Conservation (phyloP, 2,797 vertebrate genomes). For the Brachyrhaphis roseni region DNA sequence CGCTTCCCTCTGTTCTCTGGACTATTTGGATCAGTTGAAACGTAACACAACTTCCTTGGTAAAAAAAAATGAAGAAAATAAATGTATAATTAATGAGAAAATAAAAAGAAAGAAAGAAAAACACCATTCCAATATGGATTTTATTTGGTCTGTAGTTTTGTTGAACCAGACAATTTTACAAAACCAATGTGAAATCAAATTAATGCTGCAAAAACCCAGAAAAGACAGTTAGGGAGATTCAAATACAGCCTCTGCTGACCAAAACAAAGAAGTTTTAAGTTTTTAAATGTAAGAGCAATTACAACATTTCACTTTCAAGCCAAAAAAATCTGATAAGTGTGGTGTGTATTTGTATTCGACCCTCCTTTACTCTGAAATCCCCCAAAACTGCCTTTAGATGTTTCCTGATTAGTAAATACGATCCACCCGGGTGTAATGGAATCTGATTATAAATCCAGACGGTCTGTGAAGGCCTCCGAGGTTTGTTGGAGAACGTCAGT, state of each 20-base stretch:
- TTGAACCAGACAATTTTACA: background rate
- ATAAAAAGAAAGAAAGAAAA: background rate
- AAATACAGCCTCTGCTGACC: background rate
- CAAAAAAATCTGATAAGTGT: background rate
- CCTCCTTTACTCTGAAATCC: background rate
- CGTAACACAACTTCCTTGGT: background rate
- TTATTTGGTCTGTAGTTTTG: background rate
- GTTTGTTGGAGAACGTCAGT: background rate
- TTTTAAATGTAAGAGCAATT: background rate
- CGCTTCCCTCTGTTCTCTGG: background rate
- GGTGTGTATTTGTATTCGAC: background rate
- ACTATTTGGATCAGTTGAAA: background rate
- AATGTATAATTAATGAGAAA: background rate
- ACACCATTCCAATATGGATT: background rate
- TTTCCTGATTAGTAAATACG: background rate
- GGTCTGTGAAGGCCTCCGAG: background rate
- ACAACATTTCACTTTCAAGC: background rate
- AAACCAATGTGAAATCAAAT: background rate
- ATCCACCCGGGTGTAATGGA: background rate
- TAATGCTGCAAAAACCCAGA: background rate
- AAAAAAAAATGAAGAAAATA: background rate
- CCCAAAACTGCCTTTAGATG: background rate
- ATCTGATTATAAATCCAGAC: background rate
- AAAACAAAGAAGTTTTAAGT: background rate
- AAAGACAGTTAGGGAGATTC: background rate